Percentiles rank a stretch among this genome's conserved stretches.
These are phyloP conservation scores for Nineta flava DNA, from an alignment of 2,888 invertebrate species.

Conservation along the genomic window DNA sequence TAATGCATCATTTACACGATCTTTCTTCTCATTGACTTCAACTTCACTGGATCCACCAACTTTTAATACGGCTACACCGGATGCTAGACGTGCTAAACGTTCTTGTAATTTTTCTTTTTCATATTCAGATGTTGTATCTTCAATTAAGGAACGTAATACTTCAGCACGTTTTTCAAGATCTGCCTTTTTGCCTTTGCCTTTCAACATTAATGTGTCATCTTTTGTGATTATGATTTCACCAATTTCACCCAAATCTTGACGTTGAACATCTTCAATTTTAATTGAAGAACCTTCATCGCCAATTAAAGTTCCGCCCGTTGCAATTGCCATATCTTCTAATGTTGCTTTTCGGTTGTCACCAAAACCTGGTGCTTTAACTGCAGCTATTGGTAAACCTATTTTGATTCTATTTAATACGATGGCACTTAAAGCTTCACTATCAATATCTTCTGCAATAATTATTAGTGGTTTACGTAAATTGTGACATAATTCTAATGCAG, in stretches of 20 bases:
- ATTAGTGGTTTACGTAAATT: conserved; percentile 84
- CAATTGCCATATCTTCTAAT: conserved; percentile 30
- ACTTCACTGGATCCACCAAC: conserved; percentile 33
- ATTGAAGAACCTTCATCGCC: conserved; percentile 29
- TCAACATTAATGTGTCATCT: conserved; percentile 31
- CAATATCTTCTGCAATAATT: conserved; percentile 44
- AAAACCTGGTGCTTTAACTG: conserved; percentile 34
- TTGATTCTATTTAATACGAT: conserved; percentile 33
- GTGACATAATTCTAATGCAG: conserved; percentile 92
- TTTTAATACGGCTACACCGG: conserved; percentile 31
- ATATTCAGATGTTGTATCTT: conserved; percentile 29
- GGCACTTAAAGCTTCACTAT: conserved; percentile 32
- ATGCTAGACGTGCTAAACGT: conserved; percentile 29
- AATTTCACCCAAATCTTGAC: conserved; percentile 28
- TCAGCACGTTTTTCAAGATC: conserved; percentile 27
- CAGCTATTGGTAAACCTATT: conserved; percentile 31
- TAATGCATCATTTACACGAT: conserved; percentile 31
- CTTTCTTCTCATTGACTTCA: conserved; percentile 33
- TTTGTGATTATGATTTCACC: conserved; percentile 31
- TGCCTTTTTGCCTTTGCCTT: conserved; percentile 26
- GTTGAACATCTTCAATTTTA: conserved; percentile 28
- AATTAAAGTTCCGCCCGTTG: conserved; percentile 30
- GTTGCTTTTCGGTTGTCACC: conserved; percentile 33
- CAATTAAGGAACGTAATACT: conserved; percentile 29
- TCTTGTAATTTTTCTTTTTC: conserved; percentile 34